Base-by-base conservation (phyloP, 2,888 invertebrate species). In the Spialia ferax region DNA sequence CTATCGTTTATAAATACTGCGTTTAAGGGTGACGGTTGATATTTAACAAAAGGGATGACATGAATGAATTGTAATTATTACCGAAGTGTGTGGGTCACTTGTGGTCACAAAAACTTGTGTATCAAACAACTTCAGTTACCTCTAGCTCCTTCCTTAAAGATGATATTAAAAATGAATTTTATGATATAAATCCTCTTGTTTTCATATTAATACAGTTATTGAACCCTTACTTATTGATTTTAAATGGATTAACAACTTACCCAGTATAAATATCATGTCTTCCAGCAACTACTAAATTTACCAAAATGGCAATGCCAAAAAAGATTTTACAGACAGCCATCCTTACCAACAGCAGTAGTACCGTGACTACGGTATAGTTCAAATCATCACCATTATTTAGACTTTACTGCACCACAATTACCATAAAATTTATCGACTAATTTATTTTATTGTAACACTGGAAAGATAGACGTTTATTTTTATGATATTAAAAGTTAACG, bases 391-490 rank as follows among this genome's bases (percentile, higher is more conserved):
- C 6, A 10, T 62, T 65, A 57, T 29, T 64, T 57, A 2, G 20
- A 50, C 4, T 65, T 57, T 57, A 65, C 56, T 57, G 20, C 20
- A 57, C 35, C 48, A 29, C 10, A 38, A 65, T 65, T 57, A 29
- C 56, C 48, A 64, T 65, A 65, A 65, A 65, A 2, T 20, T 57
- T 65, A 65, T 65, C 57, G 22, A 55, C 1, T 1, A 55, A 26
- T 22, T 45, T 4, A 18, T 50, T 54, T 54, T 54, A 54, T 54
- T 15, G 29, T 54, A n/a, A 52, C 52, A n/a, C 13, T 52, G n/a
- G 13, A 52, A 52, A 13, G 23, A 23, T 52, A 23, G 22, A 23
- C 52, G 22, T 5, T 54, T 10, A 54, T 29, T 23, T 3, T 42
- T 18, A 18, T 5, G n/a, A 38, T 38, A 38, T 3, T 38, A n/a